These are phyloP conservation scores for Patiria pectinifera DNA, from an alignment of 53 echinoderm and acorn worm genomes.

Conservation along the genomic window DNA sequence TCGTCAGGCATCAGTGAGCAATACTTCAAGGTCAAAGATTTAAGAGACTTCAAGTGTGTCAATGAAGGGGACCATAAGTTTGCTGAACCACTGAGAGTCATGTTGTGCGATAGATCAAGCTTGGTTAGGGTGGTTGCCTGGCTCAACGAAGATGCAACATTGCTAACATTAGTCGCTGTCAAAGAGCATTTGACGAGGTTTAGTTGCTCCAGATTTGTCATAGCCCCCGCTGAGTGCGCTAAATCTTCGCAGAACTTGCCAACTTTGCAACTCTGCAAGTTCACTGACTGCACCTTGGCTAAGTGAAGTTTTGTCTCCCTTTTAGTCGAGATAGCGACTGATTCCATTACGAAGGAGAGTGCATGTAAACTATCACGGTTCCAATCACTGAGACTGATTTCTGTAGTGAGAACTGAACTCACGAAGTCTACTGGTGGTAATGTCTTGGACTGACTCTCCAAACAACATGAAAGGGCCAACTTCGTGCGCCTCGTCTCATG, in stretches of 20 bases:
- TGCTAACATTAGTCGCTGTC: no score
- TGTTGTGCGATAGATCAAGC: no score
- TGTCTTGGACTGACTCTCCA: constrained; percentile 5
- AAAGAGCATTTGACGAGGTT: no score
- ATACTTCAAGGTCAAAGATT: no score
- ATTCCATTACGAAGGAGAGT: not conserved
- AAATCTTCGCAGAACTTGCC: not conserved
- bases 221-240: not conserved
- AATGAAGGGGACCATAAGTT: no score
- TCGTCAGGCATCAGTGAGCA: no score
- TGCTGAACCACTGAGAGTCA: no score
- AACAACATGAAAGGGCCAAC: not conserved
- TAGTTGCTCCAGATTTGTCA: not conserved
- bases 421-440: constrained; percentile 8
- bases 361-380: not conserved
- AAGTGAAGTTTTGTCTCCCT: not conserved
- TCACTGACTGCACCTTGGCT: not conserved
- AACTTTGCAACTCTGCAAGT: no score
- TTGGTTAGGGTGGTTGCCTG: no score
- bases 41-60: no score
- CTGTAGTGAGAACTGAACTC: not conserved
- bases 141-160: no score
- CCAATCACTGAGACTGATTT: not conserved
- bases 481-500: not conserved
- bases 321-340: not conserved